Evolutionary conservation across 2,797 vertebrate species (phyloP).

Genomic region (Buphagus erythrorhynchus): DNA sequence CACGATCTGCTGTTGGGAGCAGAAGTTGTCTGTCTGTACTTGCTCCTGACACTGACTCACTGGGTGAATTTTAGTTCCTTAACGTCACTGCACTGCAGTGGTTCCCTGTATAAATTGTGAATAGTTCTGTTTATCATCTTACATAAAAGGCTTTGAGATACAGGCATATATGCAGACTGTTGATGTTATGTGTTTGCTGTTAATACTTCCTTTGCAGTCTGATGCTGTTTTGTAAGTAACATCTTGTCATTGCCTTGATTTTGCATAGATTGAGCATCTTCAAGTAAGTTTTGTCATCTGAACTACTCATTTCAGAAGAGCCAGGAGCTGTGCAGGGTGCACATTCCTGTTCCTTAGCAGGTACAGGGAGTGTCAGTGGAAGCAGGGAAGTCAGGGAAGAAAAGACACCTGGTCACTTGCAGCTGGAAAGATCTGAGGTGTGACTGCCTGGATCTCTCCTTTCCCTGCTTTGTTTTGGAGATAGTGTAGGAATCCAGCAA

Average conservation of each 20-base stretch:
- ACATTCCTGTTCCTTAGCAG: neutral
- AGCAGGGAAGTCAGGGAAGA: neutral
- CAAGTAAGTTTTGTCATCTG: neutral
- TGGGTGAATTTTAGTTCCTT: neutral
- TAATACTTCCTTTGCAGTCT: neutral
- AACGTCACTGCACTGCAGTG: neutral
- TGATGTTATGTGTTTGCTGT: neutral
- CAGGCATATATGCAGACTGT: neutral
- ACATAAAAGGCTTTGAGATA: neutral
- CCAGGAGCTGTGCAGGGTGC: neutral
- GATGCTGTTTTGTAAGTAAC: neutral
- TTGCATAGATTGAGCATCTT: rapidly evolving
- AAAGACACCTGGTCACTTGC: neutral
- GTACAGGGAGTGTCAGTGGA: neutral
- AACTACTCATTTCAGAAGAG: neutral
- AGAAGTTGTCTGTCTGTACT: slow-evolving; percentile 16
- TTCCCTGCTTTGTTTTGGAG: neutral
- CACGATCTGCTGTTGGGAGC: neutral
- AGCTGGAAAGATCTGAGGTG: neutral
- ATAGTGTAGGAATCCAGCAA: neutral
- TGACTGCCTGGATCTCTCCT: neutral
- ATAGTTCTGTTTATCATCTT: neutral
- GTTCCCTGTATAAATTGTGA: neutral
- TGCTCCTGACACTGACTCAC: slow-evolving; percentile 24
- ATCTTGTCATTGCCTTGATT: neutral